phyloP scores from a whole-genome alignment of 1,140 invertebrate species.

The Varroa destructor region DNA sequence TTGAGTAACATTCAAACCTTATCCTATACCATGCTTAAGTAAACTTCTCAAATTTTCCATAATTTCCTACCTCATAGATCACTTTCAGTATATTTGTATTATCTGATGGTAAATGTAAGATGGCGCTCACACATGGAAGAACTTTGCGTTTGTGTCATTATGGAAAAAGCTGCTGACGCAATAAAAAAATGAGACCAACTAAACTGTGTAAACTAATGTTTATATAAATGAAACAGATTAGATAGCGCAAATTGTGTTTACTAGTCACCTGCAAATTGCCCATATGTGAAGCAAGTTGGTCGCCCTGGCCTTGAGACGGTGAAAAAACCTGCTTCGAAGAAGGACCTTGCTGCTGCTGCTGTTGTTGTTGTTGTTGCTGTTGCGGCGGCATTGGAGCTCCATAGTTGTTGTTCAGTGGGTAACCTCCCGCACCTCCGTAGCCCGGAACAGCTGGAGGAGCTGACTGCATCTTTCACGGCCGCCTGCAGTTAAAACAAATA shows the following conservation, averaged over 20 bases:
- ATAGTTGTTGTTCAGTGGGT: too few species aligned
- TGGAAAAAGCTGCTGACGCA: background rate
- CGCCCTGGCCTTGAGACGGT: background rate
- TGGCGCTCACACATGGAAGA: too few species aligned
- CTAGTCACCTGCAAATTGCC: background rate
- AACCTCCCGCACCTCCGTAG: background rate
- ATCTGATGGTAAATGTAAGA: too few species aligned
- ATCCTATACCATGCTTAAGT: too few species aligned
- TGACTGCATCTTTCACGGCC: slow-evolving; percentile 20
- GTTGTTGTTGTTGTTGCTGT: background rate
- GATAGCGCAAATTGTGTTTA: background rate
- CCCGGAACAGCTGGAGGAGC: slow-evolving; percentile 6
- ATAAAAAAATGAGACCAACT: background rate
- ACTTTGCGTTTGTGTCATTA: background rate
- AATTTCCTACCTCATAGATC: too few species aligned
- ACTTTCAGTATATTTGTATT: too few species aligned
- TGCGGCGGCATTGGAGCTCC: too few species aligned
- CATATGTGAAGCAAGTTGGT: slow-evolving; percentile 2
- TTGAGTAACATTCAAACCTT: too few species aligned
- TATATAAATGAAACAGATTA: background rate
- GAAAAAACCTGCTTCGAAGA: background rate
- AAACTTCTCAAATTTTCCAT: too few species aligned
- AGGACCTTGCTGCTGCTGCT: background rate
- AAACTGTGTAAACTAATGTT: background rate
- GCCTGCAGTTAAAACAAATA: too few species aligned